These are phyloP conservation scores for Steinernema scapterisci DNA, from an alignment of 2,888 invertebrate species.

Conservation along the genomic window DNA sequence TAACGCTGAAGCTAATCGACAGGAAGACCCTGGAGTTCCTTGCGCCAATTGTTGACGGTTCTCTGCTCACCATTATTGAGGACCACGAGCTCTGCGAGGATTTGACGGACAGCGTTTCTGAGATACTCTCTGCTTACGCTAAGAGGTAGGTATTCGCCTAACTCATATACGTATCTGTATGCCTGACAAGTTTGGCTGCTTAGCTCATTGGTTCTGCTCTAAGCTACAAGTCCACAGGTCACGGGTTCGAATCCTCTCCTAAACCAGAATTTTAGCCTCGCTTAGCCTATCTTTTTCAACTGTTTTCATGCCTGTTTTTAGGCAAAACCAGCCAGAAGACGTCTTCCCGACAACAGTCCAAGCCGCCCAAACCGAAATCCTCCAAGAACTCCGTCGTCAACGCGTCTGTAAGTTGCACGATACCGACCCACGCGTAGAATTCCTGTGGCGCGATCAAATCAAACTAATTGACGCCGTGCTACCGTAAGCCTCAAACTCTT, in stretches of 20 bases:
- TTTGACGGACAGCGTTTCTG: not conserved
- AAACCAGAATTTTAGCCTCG: too few relatives aligned
- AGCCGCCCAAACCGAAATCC: not conserved
- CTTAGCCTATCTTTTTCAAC: too few relatives aligned
- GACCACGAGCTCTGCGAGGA: not conserved
- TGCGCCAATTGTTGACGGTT: conserved; percentile 10
- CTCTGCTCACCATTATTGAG: conserved; percentile 12
- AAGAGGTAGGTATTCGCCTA: not conserved
- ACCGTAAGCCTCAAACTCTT: conserved; percentile 1
- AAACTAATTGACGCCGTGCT: conserved; percentile 23
- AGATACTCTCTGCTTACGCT: not conserved
- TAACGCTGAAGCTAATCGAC: conserved; percentile 9
- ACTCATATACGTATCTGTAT: not conserved
- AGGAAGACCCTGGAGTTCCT: not conserved
- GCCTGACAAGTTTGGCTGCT: too few relatives aligned
- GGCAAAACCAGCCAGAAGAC: not conserved
- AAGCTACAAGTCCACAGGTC: too few relatives aligned
- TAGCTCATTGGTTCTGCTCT: too few relatives aligned
- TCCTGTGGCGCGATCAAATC: conserved; percentile 31
- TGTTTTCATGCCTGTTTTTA: not conserved
- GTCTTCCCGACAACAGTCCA: not conserved
- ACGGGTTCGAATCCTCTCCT: too few relatives aligned
- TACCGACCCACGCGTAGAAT: conserved; percentile 20
- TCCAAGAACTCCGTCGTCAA: conserved; percentile 1
- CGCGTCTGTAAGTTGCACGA: conserved; percentile 30